Evolutionary conservation across 2,797 vertebrate genomes (phyloP).

Genomic region (Melanotaenia pygmaea): DNA sequence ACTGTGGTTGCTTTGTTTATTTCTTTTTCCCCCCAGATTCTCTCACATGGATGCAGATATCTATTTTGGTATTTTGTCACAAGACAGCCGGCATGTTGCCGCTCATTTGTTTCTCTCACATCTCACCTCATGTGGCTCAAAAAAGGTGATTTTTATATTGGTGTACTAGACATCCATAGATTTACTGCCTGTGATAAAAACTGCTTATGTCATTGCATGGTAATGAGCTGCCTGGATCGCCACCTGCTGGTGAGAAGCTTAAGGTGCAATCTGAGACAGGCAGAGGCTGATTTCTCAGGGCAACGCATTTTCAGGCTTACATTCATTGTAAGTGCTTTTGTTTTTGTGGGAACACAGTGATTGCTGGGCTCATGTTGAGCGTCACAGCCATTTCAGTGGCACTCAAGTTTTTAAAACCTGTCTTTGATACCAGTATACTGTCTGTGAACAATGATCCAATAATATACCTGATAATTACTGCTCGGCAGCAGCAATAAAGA

Average conservation of each 20-base stretch:
- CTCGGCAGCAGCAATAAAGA: conserved; percentile 74
- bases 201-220: not conserved
- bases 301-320: conserved; percentile 47
- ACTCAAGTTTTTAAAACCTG: conserved; percentile 52
- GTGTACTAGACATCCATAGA: not conserved
- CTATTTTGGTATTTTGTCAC: conserved; percentile 43
- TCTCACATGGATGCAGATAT: conserved; percentile 24
- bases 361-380: conserved; percentile 72
- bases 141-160: not conserved
- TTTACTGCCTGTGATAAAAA: not conserved
- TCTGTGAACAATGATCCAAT: conserved; percentile 59
- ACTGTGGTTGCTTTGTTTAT: conserved; percentile 25
- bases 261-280: conserved; percentile 39
- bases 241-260: conserved; percentile 56
- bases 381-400: conserved; percentile 73
- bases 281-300: conserved; percentile 69
- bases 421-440: conserved; percentile 68
- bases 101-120: conserved; percentile 23
- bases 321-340: conserved; percentile 68
- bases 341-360: conserved; percentile 65
- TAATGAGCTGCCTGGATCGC: conserved; percentile 19
- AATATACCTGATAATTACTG: conserved; percentile 54
- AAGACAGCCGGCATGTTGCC: conserved; percentile 14
- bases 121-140: conserved; percentile 14
- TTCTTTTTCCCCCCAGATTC: conserved; percentile 5